Evolutionary conservation across 2,888 invertebrate genomes (phyloP), one percentile per base, ranked within the genome.

Genomic region (Chloroclystis v-ata): DNA sequence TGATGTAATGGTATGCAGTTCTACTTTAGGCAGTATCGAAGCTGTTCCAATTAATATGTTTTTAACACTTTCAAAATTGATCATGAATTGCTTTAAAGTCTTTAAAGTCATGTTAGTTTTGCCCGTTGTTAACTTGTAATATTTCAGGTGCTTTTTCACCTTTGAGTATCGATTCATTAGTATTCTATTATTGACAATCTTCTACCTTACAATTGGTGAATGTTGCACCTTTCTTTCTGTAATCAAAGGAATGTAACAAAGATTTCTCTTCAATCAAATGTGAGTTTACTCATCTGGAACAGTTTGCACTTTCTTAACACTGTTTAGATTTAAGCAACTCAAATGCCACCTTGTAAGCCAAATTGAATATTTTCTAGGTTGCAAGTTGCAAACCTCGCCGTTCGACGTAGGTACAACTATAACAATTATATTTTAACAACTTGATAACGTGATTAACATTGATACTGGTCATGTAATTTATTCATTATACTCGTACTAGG

Each of bases 291-390:
- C 28, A 43, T 11, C 28, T 24, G 28, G 24, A 49, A 49, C 43
- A 28, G 28, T 53, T 38, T 46, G 29, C 9, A 43, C 47, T 49
- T 46, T 47, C 30, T 38, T 40, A 40, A 28, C 35, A 43, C 39
- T 26, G 13, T 10, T 41, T 26, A 37, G 30, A 24, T 47, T 43
- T 38, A 40, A 40, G 35, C 43, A 46, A 30, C 38, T 24, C 43
- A 56, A 61, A 63, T 63, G 61, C 54, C 57, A 62, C 54, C 59
- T 61, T 59, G 9, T 14, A 9, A 32, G 30, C 9, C 30, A 2
- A 13, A 12, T 8, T 8, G 8, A 12, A 20, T 20, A 26, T 26
- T 26, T 8, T 6, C 26, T 8, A 26, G 26, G 26, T 26, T 26
- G n/a, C n/a, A 26, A 26, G 9, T 26, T 26, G n/a, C n/a, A n/a